Evolutionary conservation across 2,797 vertebrate genomes (phyloP).

Genomic region (Notoglanidium macrostoma): DNA sequence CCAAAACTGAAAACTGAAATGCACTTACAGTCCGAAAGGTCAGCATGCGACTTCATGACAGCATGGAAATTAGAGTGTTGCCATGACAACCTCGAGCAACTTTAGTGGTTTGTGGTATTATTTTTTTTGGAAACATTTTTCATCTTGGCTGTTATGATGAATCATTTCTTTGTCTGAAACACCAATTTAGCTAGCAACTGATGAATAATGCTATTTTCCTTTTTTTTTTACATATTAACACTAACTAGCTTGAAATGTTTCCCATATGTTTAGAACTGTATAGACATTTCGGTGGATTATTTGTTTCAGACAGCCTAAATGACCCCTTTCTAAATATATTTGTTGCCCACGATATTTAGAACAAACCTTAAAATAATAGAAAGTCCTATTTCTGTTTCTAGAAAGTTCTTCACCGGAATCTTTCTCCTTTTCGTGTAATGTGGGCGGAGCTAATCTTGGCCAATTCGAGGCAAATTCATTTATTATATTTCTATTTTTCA

Average conservation of each 20-base stretch:
- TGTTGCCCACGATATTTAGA: not conserved
- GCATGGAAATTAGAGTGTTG: slow-evolving; percentile 36
- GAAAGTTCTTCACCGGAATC: not conserved
- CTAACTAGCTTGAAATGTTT: not conserved
- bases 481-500: not conserved
- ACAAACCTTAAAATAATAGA: not conserved
- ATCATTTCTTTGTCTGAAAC: not conserved
- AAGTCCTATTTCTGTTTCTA: not conserved
- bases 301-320: not conserved
- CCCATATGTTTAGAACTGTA: too few relatives aligned
- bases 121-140: slow-evolving; percentile 49
- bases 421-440: not conserved
- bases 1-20: not conserved
- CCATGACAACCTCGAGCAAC: slow-evolving; percentile 44
- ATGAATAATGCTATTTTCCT: not conserved
- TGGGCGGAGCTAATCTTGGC: not conserved
- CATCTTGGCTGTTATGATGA: slow-evolving; percentile 39
- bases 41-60: slow-evolving; percentile 24
- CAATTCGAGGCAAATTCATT: not conserved
- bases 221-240: not conserved
- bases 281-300: not conserved
- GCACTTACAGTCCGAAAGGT: slow-evolving; percentile 21
- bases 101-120: slow-evolving; percentile 57
- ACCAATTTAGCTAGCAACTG: not conserved
- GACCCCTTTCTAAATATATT: not conserved